Conservation (phyloP, 2,113 vertebrate genomes). For the Neofelis nebulosa region DNA sequence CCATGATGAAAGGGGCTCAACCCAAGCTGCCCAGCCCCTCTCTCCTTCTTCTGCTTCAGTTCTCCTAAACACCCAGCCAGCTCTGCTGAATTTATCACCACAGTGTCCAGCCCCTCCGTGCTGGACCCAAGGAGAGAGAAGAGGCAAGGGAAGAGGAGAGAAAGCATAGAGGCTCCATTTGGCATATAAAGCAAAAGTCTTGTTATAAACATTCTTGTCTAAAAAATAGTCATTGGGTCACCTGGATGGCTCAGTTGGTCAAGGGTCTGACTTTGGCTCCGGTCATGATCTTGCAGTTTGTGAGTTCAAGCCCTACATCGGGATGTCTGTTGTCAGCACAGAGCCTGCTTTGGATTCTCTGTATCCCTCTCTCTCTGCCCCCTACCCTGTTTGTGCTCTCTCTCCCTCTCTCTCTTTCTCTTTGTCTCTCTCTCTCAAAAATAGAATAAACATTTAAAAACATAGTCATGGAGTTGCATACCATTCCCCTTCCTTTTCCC, state of each 20-base stretch:
- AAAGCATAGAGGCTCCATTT: not conserved
- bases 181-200: not conserved
- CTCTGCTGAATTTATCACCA: no score
- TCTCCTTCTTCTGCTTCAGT: not conserved
- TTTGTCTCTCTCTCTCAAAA: no score
- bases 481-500: not conserved
- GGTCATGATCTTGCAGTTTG: no score
- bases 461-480: not conserved
- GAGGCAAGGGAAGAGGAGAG: not conserved
- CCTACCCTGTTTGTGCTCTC: no score
- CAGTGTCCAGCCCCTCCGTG: not conserved
- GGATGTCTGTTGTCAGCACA: no score
- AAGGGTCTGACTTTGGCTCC: no score
- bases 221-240: not conserved
- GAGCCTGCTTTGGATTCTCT: no score
- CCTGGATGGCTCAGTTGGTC: no score
- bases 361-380: no score
- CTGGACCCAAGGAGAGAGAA: not conserved
- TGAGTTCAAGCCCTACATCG: no score
- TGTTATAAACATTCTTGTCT: not conserved
- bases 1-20: not conserved
- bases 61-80: not conserved
- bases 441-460: not conserved
- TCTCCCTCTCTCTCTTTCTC: no score
- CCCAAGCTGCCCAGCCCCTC: not conserved